Percentiles rank a stretch among this genome's conserved stretches.
Evolutionary conservation across 1,140 invertebrate species (phyloP).

Genomic region (Centruroides sculpturatus): DNA sequence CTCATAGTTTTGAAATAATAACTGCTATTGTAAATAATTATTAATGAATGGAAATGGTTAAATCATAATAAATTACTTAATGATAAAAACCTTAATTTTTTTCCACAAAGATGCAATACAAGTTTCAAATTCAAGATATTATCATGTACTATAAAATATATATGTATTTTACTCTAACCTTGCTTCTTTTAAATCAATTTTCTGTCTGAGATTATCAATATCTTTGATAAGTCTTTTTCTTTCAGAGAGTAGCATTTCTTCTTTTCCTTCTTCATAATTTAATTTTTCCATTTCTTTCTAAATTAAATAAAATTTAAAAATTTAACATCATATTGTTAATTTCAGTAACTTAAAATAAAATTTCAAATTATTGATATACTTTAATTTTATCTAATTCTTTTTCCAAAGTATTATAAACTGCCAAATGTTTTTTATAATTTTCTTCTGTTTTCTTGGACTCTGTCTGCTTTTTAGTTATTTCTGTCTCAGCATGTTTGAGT

Average conservation of each 20-base stretch:
- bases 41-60: too few relatives aligned
- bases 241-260: slow-evolving; percentile 1
- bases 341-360: too few relatives aligned
- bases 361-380: slow-evolving; percentile 20
- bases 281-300: slow-evolving; percentile 41
- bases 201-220: slow-evolving; percentile 32
- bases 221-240: slow-evolving; percentile 36
- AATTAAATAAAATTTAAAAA: slow-evolving; percentile 2
- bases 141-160: too few relatives aligned
- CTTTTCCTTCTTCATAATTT: slow-evolving; percentile 39
- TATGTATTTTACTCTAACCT: background rate
- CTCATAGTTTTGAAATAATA: too few relatives aligned
- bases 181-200: slow-evolving; percentile 7
- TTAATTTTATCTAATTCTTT: slow-evolving; percentile 43
- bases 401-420: slow-evolving; percentile 32
- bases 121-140: too few relatives aligned
- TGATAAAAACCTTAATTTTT: too few relatives aligned
- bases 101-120: too few relatives aligned
- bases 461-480: slow-evolving; percentile 48
- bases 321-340: too few relatives aligned
- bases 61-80: too few relatives aligned
- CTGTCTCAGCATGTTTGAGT: slow-evolving; percentile 48
- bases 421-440: slow-evolving; percentile 50
- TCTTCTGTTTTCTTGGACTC: slow-evolving; percentile 53
- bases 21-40: too few relatives aligned